Base-by-base conservation (phyloP, 1,140 invertebrate species). In the Polypedilum pembai region DNA sequence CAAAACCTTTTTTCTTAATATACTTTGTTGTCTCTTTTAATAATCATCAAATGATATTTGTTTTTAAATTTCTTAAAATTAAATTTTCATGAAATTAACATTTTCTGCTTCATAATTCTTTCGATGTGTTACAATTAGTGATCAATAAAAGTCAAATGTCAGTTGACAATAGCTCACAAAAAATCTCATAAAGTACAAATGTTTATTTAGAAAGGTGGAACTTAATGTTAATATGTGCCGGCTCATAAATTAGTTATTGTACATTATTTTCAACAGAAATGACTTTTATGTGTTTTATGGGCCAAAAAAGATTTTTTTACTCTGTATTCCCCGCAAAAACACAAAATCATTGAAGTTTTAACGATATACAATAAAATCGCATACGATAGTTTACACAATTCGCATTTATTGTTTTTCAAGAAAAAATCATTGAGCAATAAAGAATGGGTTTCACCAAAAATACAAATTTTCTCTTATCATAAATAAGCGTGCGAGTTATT, bases 211-310 rank as follows among this genome's bases (percentile, higher is more conserved):
- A 56, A 56, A 56, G 45, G 45, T 56, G 45, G 45, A 56, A n/a
- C 45, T 56, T 56, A 56, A 56, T 56, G 45, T 56, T 56, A 56
- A 56, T 56, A n/a, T 56, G 45, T 56, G 45, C 45, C 45, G 45
- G 45, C 45, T 56, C 45, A 56, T 56, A 56, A 56, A 56, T 56
- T 56, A 56, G 45, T 56, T 56, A 56, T 56, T 56, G 45, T 56
- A 15, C 41, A 56, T n/a, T n/a, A 56, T 56, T n/a, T 56, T 56
- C 45, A 56, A 15, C 45, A n/a, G 24, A 33, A 56, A 56, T 56
- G 45, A 56, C 45, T 56, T 56, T 56, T 56, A 56, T 56, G 45
- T 56, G 45, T 12, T 56, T 56, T 56, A 56, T 56, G 12, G 45
- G 45, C 45, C 12, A 56, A n/a, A 56, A 56, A 33, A 3, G 24